A percentile compares a stretch with the other conserved stretches of the same genome.
phyloP scores from a whole-genome alignment of 2,888 invertebrate genomes.

The Melolontha melolontha region DNA sequence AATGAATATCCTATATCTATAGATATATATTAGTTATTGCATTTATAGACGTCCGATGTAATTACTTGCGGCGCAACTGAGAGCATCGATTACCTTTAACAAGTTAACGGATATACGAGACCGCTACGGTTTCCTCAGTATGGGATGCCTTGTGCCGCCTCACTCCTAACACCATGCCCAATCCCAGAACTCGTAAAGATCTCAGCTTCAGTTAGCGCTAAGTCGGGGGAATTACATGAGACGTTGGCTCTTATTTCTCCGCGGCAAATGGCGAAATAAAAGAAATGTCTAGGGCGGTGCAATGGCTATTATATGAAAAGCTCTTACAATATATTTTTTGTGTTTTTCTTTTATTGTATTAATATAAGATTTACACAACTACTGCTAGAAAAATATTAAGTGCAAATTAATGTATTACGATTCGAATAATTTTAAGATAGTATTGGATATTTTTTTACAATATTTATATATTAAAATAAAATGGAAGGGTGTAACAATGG shows the following conservation, averaged over 20 bases:
- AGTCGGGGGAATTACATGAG: constrained; percentile 50
- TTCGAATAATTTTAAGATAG: too few species aligned
- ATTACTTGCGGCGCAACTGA: constrained; percentile 31
- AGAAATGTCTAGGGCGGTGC: constrained; percentile 31
- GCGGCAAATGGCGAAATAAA: constrained; percentile 38
- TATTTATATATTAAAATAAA: too few species aligned
- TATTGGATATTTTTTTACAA: too few species aligned
- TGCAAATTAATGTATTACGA: too few species aligned
- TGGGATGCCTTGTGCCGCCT: constrained; percentile 20
- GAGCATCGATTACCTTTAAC: constrained; percentile 51
- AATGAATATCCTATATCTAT: constrained; percentile 7
- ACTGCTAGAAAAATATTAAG: too few species aligned
- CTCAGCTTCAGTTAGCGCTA: constrained; percentile 50
- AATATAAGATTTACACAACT: too few species aligned
- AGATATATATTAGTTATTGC: constrained; percentile 37
- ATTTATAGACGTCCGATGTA: constrained; percentile 39
- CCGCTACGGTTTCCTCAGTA: constrained; percentile 36
- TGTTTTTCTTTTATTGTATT: constrained; percentile 14
- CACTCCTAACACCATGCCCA: constrained; percentile 31
- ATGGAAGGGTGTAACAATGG: too few species aligned
- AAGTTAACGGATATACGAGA: constrained; percentile 50
- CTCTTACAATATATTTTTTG: constrained; percentile 13
- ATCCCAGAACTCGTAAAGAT: constrained; percentile 51
- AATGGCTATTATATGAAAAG: constrained; percentile 34
- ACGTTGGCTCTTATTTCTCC: constrained; percentile 42